Evolutionary conservation across 2,113 vertebrate species (phyloP).

Genomic region (Gadus chalcogrammus): DNA sequence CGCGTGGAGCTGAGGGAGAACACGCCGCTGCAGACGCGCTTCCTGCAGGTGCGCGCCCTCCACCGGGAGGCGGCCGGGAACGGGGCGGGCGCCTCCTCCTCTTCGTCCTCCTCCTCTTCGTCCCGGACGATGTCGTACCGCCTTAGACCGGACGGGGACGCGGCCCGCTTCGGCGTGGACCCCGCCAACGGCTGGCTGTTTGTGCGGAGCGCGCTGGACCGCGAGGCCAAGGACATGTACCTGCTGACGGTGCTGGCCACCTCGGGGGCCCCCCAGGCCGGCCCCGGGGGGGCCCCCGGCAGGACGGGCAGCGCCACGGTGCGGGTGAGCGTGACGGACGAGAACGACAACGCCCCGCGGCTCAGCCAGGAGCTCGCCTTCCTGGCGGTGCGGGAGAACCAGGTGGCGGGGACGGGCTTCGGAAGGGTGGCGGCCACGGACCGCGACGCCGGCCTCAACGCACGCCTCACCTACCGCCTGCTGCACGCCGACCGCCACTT

Average conservation of each 20-base stretch:
- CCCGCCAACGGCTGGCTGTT: constrained; percentile 91
- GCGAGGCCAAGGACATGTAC: constrained; percentile 88
- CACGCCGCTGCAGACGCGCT: constrained; percentile 77
- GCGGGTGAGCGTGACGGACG: constrained; percentile 84
- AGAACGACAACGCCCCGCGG: constrained; percentile 91
- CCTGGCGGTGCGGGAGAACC: constrained; percentile 87
- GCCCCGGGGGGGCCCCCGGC: constrained; percentile 54
- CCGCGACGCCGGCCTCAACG: constrained; percentile 87
- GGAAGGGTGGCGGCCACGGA: constrained; percentile 86
- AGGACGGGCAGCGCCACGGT: constrained; percentile 87
- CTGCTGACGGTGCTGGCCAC: constrained; percentile 86
- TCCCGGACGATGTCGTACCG: constrained; percentile 75
- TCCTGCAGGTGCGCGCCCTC: constrained; percentile 90
- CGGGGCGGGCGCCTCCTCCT: constrained; percentile 45
- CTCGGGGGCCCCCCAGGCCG: constrained; percentile 56
- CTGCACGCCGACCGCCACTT: constrained; percentile 81
- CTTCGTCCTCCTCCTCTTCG: constrained; percentile 51
- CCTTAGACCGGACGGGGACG: constrained; percentile 84
- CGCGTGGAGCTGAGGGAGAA: constrained; percentile 89
- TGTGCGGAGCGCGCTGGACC: constrained; percentile 84
- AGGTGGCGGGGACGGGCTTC: constrained; percentile 80
- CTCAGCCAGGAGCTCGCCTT: constrained; percentile 92
- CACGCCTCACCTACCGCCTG: constrained; percentile 86
- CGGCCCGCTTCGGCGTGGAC: constrained; percentile 83
- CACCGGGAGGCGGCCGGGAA: constrained; percentile 71